Evolutionary conservation across 1,140 invertebrate genomes (phyloP).

Genomic region (Oryctes rhinoceros): DNA sequence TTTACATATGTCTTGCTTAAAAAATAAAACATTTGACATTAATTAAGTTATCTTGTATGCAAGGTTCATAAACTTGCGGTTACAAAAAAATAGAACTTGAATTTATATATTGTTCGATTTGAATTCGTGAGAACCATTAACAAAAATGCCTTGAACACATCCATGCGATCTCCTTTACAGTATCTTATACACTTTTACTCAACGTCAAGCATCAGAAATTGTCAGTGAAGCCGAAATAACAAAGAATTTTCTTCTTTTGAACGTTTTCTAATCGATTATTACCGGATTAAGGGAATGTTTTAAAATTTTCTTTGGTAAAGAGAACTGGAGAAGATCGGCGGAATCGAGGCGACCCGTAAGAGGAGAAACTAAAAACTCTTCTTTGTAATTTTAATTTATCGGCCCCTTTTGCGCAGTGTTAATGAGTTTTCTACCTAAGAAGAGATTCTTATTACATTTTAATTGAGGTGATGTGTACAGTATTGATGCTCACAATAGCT

Average conservation of each 20-base stretch:
- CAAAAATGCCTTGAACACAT: too few species aligned
- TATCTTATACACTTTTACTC: too few species aligned
- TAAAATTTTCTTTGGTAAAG: constrained; percentile 12
- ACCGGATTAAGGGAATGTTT: neutral
- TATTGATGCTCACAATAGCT: constrained; percentile 58
- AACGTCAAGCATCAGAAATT: neutral
- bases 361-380: constrained; percentile 50
- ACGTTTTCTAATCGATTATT: neutral
- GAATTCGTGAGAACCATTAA: too few species aligned
- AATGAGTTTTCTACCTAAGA: constrained; percentile 58
- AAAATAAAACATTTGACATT: too few species aligned
- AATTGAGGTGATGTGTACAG: constrained; percentile 60
- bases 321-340: neutral
- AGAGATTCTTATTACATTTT: constrained; percentile 61
- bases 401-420: constrained; percentile 56
- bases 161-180: too few species aligned
- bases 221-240: constrained; percentile 2
- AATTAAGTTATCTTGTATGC: too few species aligned
- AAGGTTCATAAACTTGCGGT: too few species aligned
- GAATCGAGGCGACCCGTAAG: constrained; percentile 11
- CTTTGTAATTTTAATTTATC: constrained; percentile 56
- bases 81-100: too few species aligned
- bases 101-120: too few species aligned
- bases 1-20: too few species aligned
- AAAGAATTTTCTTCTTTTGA: neutral